phyloP scores from a whole-genome alignment of 2,797 vertebrate species.

The Premnoplex brunnescens region DNA sequence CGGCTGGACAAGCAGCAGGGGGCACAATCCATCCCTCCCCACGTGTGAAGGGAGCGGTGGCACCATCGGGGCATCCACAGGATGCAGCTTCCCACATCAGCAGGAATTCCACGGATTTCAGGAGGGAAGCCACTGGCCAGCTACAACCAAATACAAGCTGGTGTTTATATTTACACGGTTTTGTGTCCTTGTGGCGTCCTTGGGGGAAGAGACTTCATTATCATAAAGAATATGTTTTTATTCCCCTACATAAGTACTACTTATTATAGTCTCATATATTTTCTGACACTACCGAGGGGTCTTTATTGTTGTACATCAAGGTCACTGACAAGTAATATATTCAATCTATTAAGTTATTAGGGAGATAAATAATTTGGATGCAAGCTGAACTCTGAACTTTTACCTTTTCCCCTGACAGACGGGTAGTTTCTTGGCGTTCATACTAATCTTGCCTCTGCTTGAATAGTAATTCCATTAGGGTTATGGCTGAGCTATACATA shows the following conservation, averaged over 20 bases:
- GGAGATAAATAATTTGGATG: constrained; percentile 94
- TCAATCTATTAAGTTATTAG: constrained; percentile 92
- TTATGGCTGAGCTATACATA: constrained; percentile 83
- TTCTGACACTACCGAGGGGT: constrained; percentile 65
- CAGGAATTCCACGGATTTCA: not conserved
- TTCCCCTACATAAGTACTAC: constrained; percentile 53
- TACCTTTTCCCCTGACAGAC: constrained; percentile 84
- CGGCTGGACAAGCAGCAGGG: not conserved
- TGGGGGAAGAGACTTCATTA: constrained; percentile 78
- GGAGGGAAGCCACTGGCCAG: not conserved
- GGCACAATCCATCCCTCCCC: not conserved
- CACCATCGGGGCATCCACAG: rapidly evolving
- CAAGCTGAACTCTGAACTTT: constrained; percentile 89
- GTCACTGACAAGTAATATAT: constrained; percentile 87
- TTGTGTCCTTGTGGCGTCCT: constrained; percentile 81
- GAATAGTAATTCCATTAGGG: constrained; percentile 85
- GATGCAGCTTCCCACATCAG: not conserved
- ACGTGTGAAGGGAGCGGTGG: rapidly evolving
- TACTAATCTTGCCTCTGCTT: constrained; percentile 55
- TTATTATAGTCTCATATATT: constrained; percentile 73
- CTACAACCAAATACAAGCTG: not conserved
- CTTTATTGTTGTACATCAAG: constrained; percentile 83
- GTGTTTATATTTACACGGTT: constrained; percentile 13
- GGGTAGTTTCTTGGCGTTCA: constrained; percentile 77
- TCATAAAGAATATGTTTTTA: constrained; percentile 78